These are phyloP conservation scores for Entomobrya multifasciata DNA, from an alignment of 2,888 invertebrate species.

Conservation along the genomic window DNA sequence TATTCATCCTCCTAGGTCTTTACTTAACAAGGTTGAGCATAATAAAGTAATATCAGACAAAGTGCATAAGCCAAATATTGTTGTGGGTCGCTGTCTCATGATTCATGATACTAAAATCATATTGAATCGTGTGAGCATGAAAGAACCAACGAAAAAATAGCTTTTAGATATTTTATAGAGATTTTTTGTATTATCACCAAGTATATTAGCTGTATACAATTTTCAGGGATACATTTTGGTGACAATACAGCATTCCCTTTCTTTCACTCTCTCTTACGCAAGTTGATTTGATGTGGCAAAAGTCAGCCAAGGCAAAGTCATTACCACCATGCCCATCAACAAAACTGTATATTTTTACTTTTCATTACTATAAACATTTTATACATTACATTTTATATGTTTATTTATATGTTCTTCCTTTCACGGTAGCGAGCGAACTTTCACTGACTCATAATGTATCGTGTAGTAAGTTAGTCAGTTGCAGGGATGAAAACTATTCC, in stretches of 20 bases:
- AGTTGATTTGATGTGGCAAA: slow-evolving; percentile 59
- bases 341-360: slow-evolving; percentile 54
- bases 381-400: too few species aligned
- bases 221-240: slow-evolving; percentile 24
- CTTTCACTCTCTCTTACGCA: slow-evolving; percentile 33
- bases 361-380: too few species aligned
- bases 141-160: too few species aligned
- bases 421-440: slow-evolving; percentile 50
- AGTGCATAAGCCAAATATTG: slow-evolving; percentile 42
- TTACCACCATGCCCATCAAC: slow-evolving; percentile 70
- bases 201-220: too few species aligned
- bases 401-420: slow-evolving; percentile 15
- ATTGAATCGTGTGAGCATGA: too few species aligned
- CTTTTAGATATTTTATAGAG: too few species aligned
- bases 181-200: too few species aligned
- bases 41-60: background rate
- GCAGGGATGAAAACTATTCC: slow-evolving; percentile 28
- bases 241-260: slow-evolving; percentile 41
- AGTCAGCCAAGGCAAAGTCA: slow-evolving; percentile 73
- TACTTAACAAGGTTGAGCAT: slow-evolving; percentile 44
- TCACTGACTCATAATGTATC: slow-evolving; percentile 67
- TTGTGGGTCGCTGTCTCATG: slow-evolving; percentile 42
- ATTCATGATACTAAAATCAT: background rate
- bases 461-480: slow-evolving; percentile 30
- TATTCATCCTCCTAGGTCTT: slow-evolving; percentile 5